Conservation (phyloP, 2,113 vertebrate species). For the Podarcis cretensis region DNA sequence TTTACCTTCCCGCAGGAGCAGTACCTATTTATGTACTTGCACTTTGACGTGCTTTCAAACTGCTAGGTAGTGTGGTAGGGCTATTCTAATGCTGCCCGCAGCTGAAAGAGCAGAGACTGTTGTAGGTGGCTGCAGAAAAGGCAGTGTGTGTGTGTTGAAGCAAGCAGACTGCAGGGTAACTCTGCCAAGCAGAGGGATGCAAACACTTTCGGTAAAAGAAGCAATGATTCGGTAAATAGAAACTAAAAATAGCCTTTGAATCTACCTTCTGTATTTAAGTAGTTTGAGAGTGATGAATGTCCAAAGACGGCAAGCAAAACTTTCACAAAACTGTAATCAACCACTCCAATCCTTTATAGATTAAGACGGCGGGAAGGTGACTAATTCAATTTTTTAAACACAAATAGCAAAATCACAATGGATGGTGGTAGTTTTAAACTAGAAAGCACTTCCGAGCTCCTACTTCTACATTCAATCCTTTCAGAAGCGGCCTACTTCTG, state of each 20-base stretch:
- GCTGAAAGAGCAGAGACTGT: neutral
- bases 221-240: neutral
- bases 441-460: neutral
- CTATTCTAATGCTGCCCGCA: neutral
- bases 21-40: too few species aligned
- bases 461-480: neutral
- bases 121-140: neutral
- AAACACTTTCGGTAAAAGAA: neutral
- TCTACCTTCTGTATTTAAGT: neutral
- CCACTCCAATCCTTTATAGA: too few species aligned
- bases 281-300: too few species aligned
- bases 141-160: neutral
- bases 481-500: neutral
- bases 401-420: neutral
- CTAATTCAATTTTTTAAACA: neutral
- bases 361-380: neutral
- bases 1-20: too few species aligned
- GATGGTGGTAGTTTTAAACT: neutral
- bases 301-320: neutral
- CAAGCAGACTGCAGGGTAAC: neutral
- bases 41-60: too few species aligned
- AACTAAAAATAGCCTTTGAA: neutral
- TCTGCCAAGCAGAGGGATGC: neutral
- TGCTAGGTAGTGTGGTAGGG: neutral
- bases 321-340: neutral